phyloP scores from a whole-genome alignment of 2,888 invertebrate genomes.

The Endomychus coccineus region DNA sequence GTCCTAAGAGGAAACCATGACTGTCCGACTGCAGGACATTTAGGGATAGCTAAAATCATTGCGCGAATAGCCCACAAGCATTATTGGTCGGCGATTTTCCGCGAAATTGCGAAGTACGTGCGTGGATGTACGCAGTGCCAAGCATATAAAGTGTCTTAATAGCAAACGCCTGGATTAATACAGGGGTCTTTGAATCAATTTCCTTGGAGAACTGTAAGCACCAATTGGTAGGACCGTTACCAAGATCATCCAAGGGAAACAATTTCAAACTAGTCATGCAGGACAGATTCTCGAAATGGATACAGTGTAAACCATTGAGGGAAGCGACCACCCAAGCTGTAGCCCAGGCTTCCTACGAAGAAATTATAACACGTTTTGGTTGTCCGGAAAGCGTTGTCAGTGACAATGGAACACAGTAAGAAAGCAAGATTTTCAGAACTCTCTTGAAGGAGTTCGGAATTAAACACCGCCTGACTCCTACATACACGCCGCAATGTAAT shows the following conservation, averaged over 20 bases:
- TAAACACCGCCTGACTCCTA: neutral
- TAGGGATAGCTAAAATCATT: neutral
- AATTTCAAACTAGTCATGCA: no score
- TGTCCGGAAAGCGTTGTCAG: neutral
- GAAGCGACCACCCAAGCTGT: no score
- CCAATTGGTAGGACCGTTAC: neutral
- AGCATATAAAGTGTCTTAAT: neutral
- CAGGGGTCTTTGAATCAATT: neutral
- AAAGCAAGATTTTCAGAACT: neutral
- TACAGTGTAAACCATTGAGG: neutral
- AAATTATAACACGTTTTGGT: neutral
- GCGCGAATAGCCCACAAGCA: neutral
- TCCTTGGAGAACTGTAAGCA: neutral
- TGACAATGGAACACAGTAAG: neutral
- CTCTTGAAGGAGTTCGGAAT: neutral
- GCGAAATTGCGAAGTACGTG: neutral
- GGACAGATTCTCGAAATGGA: no score
- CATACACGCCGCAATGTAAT: conserved; percentile 26
- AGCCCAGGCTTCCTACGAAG: neutral
- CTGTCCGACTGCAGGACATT: neutral
- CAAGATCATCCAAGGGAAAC: neutral
- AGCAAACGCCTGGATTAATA: neutral
- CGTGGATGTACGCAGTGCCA: neutral
- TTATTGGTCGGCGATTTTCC: neutral
- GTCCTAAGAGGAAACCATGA: conserved; percentile 12